Evolutionary conservation across 2,888 invertebrate species (phyloP).

Genomic region (Eupithecia vulgata): DNA sequence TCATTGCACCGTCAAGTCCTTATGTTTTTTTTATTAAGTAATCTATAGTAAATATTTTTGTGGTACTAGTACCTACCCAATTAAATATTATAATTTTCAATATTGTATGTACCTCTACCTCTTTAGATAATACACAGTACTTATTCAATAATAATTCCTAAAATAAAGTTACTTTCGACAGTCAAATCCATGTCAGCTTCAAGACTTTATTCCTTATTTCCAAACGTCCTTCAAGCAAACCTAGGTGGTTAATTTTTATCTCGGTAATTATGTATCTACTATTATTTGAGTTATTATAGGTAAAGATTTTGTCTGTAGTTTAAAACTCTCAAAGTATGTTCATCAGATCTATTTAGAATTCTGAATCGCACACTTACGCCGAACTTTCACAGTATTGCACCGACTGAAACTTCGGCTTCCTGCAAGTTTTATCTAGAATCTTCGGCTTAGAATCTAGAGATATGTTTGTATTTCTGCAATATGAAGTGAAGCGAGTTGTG

Average conservation of each 20-base stretch:
- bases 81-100: background rate
- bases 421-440: slow-evolving; percentile 59
- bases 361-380: slow-evolving; percentile 52
- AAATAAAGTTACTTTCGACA: background rate
- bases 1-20: no score
- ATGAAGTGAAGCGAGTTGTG: background rate
- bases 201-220: background rate
- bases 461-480: background rate
- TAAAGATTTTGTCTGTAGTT: background rate
- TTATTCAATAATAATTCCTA: background rate
- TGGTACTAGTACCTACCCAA: no score
- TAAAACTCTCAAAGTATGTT: slow-evolving; percentile 17
- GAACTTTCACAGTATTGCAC: slow-evolving; percentile 67
- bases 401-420: slow-evolving; percentile 50
- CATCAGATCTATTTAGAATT: slow-evolving; percentile 53
- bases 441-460: slow-evolving; percentile 49
- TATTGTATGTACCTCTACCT: background rate
- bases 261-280: background rate
- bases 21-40: no score
- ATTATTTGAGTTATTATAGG: no score
- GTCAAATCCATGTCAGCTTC: background rate
- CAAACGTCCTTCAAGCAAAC: background rate
- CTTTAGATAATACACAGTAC: background rate
- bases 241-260: background rate
- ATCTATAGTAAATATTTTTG: no score